Evolutionary conservation across 2,888 invertebrate species (phyloP), one percentile per base, ranked within the genome.

Genomic region (Cheilosia vernalis): DNA sequence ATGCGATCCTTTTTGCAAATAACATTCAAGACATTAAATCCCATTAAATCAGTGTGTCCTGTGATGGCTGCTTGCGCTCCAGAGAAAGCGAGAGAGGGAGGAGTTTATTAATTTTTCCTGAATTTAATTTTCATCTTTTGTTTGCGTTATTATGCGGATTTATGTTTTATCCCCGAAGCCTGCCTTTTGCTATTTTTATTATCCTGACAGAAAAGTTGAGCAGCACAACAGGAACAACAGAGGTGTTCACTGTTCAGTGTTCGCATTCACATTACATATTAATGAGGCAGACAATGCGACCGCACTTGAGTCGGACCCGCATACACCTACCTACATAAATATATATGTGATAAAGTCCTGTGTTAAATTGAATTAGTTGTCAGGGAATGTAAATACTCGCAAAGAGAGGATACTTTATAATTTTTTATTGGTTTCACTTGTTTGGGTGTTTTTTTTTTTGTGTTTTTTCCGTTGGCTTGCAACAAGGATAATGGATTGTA

Each of bases 291-390:
- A 84, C 84, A 84, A 66, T 84, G 58, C 51, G 21, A 15, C 51
- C 17, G 3, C 15, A 5, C 13, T 19, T 19, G 19, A 17, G 37
- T 37, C 9, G 9, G 30, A 2, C 30, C 30, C 30, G 30, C 30
- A 9, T 9, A 30, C 2, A 13, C 15, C 19, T 19, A 33, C 27
- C 30, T 21, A 2, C 2, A 6, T 17, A 30, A 10, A 7, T 6
- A 30, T 21, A 60, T n/a, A 40, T 19, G 10, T 37, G 17, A n/a
- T 37, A 4, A 21, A 58, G 21, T 56, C 40, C 66, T 66, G 70
- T 82, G 51, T 51, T 72, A 67, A 85, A 85, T 81, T 85, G 85
- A 85, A 85, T 85, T 81, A 85, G 85, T 81, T 77, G 76, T 70
- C 56, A 44, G 72, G 27, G 58, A 80, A 84, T 84, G 80, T 84